Evolutionary conservation across 2,888 invertebrate genomes (phyloP).

Genomic region (Phengaris arion): DNA sequence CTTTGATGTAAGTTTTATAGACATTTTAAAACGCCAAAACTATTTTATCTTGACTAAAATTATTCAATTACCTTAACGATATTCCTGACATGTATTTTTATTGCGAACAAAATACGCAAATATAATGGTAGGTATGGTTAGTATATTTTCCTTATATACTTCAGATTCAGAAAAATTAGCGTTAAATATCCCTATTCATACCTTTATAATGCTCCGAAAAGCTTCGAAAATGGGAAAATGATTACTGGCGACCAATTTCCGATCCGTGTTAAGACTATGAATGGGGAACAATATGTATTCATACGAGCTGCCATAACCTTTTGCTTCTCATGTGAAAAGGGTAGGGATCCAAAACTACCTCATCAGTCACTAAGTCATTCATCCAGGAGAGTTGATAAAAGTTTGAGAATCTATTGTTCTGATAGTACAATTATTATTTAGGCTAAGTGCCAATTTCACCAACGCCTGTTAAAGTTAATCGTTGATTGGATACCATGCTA

Average conservation of each 20-base stretch:
- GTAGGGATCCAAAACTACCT: background rate
- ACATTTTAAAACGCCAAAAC: too few species aligned
- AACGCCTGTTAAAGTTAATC: too few species aligned
- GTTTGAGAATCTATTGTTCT: conserved; percentile 4
- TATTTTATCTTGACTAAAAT: too few species aligned
- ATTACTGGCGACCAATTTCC: conserved; percentile 9
- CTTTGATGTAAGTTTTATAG: too few species aligned
- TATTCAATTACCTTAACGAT: too few species aligned
- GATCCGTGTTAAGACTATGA: conserved; percentile 10
- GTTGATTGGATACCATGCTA: too few species aligned
- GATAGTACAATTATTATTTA: background rate
- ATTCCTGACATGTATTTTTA: too few species aligned
- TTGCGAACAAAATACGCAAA: too few species aligned
- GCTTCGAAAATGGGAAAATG: background rate
- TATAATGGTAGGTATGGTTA: background rate
- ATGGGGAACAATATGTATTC: conserved; percentile 15
- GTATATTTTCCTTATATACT: background rate
- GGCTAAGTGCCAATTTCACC: too few species aligned
- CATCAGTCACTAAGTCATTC: conserved; percentile 7
- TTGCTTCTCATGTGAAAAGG: background rate
- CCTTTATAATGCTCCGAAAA: background rate
- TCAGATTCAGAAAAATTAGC: background rate
- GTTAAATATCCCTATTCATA: conserved; percentile 1
- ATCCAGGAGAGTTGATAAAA: background rate
- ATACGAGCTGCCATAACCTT: conserved; percentile 19